Percentiles rank a stretch among this genome's conserved stretches.
phyloP scores from a whole-genome alignment of 2,113 vertebrate genomes.

The Pandion haliaetus region DNA sequence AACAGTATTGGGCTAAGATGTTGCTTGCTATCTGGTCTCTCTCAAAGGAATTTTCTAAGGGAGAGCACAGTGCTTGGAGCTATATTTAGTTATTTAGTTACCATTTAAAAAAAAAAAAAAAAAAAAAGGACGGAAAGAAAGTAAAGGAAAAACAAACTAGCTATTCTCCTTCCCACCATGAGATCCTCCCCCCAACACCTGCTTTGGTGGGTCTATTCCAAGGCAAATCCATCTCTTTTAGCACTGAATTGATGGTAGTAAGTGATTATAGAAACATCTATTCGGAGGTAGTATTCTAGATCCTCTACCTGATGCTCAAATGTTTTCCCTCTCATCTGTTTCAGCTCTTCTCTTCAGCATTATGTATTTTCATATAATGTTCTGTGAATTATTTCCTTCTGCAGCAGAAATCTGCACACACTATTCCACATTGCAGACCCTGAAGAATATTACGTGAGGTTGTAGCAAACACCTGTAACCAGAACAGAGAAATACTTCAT shows the following conservation, averaged over 20 bases:
- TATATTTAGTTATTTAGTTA: neutral
- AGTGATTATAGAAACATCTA: neutral
- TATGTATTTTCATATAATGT: neutral
- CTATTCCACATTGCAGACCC: neutral
- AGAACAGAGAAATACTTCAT: neutral
- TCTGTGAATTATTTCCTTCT: neutral
- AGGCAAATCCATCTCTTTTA: neutral
- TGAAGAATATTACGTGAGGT: neutral
- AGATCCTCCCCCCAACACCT: neutral
- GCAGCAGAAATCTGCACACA: neutral
- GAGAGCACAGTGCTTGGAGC: neutral
- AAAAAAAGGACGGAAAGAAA: neutral
- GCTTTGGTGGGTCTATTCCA: neutral
- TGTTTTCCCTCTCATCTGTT: neutral
- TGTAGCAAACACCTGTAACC: neutral
- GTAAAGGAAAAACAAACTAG: neutral
- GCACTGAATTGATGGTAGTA: neutral
- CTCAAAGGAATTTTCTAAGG: neutral
- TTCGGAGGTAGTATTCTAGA: neutral
- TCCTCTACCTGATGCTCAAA: neutral
- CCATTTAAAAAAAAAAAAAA: neutral
- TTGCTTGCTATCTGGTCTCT: neutral
- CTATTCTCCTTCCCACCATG: neutral
- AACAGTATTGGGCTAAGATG: neutral
- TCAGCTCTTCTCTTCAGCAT: neutral